These are phyloP conservation scores for Ophonus ardosiacus DNA, from an alignment of 2,888 invertebrate species.

Conservation along the genomic window DNA sequence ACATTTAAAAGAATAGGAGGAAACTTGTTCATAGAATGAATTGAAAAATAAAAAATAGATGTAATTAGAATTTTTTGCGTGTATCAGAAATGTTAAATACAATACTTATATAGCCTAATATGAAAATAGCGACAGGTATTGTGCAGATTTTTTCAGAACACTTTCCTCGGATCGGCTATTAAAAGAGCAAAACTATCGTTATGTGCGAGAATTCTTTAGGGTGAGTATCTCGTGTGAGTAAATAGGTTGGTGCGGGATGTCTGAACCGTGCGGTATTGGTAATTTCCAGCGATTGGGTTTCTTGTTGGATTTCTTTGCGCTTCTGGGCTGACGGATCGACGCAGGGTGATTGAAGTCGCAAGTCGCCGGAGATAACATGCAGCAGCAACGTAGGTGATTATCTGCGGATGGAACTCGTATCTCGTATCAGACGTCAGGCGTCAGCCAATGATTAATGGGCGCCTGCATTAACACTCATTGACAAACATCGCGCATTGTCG, in stretches of 20 bases:
- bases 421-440: slow-evolving; percentile 53
- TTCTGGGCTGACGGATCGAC: neutral
- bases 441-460: slow-evolving; percentile 61
- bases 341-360: slow-evolving; percentile 42
- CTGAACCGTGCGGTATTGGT: neutral
- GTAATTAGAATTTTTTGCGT: no score
- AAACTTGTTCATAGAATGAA: no score
- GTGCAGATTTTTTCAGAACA: no score
- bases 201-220: neutral
- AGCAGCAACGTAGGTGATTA: slow-evolving; percentile 51
- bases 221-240: neutral
- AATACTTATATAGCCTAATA: no score
- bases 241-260: neutral
- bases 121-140: no score
- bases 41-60: no score
- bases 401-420: slow-evolving; percentile 60
- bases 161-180: neutral
- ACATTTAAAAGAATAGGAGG: no score
- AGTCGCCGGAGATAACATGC: slow-evolving; percentile 35
- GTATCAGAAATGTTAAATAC: no score
- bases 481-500: slow-evolving; percentile 64
- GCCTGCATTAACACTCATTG: slow-evolving; percentile 64
- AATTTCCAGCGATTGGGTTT: slow-evolving; percentile 43
- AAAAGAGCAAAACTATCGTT: neutral
- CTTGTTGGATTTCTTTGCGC: slow-evolving; percentile 34